phyloP scores from a whole-genome alignment of 1,140 invertebrate species.

The Sitophilus oryzae region DNA sequence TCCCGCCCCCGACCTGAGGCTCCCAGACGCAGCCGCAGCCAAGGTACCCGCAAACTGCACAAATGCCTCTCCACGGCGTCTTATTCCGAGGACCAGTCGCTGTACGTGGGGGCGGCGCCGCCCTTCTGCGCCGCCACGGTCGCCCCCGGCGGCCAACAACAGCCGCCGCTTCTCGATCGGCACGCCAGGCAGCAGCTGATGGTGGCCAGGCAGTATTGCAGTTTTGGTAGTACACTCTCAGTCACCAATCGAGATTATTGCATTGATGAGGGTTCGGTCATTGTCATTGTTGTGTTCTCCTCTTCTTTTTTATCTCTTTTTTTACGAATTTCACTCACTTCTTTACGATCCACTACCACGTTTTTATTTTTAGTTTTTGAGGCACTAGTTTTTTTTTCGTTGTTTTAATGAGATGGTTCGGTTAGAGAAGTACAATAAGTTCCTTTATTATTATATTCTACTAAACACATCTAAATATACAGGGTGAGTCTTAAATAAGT shows the following conservation, averaged over 20 bases:
- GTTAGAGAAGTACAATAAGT: background rate
- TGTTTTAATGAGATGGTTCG: no score
- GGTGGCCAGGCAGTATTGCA: conserved; percentile 82
- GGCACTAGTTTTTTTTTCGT: background rate
- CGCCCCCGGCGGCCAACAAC: conserved; percentile 43
- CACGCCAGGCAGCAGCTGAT: conserved; percentile 55
- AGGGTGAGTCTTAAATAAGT: no score
- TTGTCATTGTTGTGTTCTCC: background rate
- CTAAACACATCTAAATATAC: no score
- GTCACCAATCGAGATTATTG: conserved; percentile 45
- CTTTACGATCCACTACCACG: no score
- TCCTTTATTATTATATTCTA: no score
- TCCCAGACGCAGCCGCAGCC: conserved; percentile 67
- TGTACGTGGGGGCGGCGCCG: conserved; percentile 39
- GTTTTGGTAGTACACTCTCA: conserved; percentile 82
- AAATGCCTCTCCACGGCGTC: conserved; percentile 78
- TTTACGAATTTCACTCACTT: no score
- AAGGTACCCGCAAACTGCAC: conserved; percentile 85
- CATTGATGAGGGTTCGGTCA: background rate
- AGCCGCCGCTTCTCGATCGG: conserved; percentile 30
- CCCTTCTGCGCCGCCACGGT: conserved; percentile 43
- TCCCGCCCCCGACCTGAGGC: conserved; percentile 41
- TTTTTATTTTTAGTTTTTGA: background rate
- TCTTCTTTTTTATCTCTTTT: background rate
- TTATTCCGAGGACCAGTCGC: conserved; percentile 57